A percentile compares a stretch with the other conserved stretches of the same genome.
phyloP scores from a whole-genome alignment of 2,113 vertebrate species.

The Ctenodactylus gundi region DNA sequence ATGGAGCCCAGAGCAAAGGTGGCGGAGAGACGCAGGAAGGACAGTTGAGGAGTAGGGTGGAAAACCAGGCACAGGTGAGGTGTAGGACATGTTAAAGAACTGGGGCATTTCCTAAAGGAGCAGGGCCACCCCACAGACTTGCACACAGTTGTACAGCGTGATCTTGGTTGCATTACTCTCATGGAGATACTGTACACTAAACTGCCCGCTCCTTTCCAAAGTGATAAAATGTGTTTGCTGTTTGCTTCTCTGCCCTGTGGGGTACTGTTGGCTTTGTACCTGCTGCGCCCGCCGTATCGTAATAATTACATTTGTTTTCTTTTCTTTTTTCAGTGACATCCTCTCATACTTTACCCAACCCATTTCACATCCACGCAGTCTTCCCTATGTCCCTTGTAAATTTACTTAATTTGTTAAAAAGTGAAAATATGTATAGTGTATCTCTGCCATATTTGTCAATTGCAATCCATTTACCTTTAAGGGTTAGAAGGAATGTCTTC shows the following conservation, averaged over 20 bases:
- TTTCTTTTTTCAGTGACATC: not conserved
- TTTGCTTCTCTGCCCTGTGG: not conserved
- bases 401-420: not conserved
- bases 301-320: not conserved
- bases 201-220: not conserved
- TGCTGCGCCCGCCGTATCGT: accelerated
- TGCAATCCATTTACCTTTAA: not conserved
- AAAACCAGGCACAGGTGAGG: accelerated
- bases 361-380: not conserved
- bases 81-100: too few species aligned
- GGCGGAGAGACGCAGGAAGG: too few species aligned
- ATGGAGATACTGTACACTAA: accelerated
- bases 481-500: not conserved
- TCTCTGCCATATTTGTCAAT: not conserved
- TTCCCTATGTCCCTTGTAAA: not conserved
- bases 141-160: accelerated
- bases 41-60: too few species aligned
- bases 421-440: not conserved
- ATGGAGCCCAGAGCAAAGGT: not conserved
- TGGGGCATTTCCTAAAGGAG: not conserved
- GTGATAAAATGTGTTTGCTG: accelerated
- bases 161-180: not conserved
- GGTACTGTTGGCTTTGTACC: too few species aligned
- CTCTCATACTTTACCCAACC: not conserved
- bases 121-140: not conserved